These are phyloP conservation scores for Tokudaia tokunoshimensis DNA, from an alignment of 2,797 vertebrate species.

Conservation along the genomic window DNA sequence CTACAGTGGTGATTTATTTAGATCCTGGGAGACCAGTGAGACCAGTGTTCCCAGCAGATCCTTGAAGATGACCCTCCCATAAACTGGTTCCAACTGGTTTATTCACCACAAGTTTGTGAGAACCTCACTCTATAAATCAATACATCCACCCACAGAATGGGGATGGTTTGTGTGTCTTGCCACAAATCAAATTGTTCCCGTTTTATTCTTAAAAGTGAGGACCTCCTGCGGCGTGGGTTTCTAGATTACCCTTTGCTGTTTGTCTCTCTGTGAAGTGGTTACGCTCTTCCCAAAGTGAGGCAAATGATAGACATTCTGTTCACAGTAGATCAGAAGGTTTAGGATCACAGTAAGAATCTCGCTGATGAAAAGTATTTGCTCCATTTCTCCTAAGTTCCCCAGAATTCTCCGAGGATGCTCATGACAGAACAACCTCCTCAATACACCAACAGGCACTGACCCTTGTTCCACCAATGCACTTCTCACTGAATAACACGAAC, in stretches of 20 bases:
- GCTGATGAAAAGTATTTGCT: background rate
- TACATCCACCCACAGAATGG: background rate
- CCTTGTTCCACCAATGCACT: background rate
- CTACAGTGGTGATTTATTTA: background rate
- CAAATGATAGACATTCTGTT: constrained; percentile 25
- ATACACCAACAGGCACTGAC: background rate
- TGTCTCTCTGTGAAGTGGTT: background rate
- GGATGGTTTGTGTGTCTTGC: background rate
- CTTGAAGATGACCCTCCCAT: constrained; percentile 42
- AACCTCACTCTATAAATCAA: background rate
- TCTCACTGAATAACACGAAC: background rate
- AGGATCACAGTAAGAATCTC: background rate
- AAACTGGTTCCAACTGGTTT: constrained; percentile 28
- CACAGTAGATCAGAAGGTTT: background rate
- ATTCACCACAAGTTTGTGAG: background rate
- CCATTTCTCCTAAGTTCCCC: constrained; percentile 23
- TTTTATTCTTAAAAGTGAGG: constrained; percentile 43
- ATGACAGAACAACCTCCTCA: background rate
- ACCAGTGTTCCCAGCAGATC: constrained; percentile 1
- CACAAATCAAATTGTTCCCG: background rate
- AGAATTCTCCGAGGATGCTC: background rate
- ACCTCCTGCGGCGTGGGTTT: background rate
- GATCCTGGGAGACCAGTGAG: background rate
- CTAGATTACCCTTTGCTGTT: background rate
- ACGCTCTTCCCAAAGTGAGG: background rate